Base-by-base conservation (phyloP, 2,797 vertebrate species). In the Poeciliopsis paucimaculata region DNA sequence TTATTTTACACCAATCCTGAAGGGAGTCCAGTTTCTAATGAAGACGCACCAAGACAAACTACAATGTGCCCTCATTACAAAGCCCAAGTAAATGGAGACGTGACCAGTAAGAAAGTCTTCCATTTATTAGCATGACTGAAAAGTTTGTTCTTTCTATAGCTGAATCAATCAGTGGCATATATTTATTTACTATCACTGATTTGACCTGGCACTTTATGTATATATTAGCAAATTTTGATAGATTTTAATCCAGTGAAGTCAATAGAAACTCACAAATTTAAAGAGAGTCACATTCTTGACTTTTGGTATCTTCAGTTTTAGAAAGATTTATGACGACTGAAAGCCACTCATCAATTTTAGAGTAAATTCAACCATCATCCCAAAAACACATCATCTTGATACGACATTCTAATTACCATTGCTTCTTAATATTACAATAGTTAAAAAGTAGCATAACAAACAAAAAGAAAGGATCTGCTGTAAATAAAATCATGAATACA, bases 1-100 rank as follows among this genome's bases (percentile, higher is more conserved):
- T 90, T 99, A 64, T 99, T 99, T 92, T 99, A 99, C 76, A 97
- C 98, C 51, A 98, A 99, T 90, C 98, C 98, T 1, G 97, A 98
- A 75, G 98, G 98, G 79, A 96, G 96, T 8, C 96, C 98, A 0
- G 96, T 99, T 47, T 97, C 98, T 36, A 97, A 96, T 72, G 98
- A 99, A 92, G 98, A 99, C 75, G 97, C 98, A 7, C 97, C 97
- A 5, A 94, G 95, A 86, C 98, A 98, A 84, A 97, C 97, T 82
- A 96, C 98, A 86, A 96, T 95, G 91, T 99, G 97, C 94, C 96
- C 97, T 82, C 97, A 96, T 7, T 97, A 96, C 91, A 98, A 97
- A 94, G 88, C 91, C 77, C 95, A 94, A 85, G 92, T 95, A 80
- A 96, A 95, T 78, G 96, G 94, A 53, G 98, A 97, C 62, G 90